Evolutionary conservation across 2,113 vertebrate genomes (phyloP), one percentile per base, ranked within the genome.

Genomic region (Chinchilla lanigera): DNA sequence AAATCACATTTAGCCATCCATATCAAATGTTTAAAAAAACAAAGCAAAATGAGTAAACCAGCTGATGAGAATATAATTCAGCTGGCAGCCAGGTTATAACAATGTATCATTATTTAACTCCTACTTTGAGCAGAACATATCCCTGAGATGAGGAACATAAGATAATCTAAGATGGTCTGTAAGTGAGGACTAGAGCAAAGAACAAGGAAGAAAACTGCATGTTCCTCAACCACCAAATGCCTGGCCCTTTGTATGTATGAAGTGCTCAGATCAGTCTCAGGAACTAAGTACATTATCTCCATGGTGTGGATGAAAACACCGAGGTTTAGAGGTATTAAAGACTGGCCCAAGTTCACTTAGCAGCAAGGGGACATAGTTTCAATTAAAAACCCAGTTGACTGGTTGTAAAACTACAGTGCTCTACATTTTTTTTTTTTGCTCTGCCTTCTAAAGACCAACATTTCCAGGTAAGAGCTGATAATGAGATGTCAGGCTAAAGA

Each of bases 1-100:
- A 82, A 93, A 71, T 93, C 58, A 63, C 44, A 96, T 86, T 94
- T 94, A 91, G 91, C 22, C 30, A 89, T 20, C 56, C 44, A 20
- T 58, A 93, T 47, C 33, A 71, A 95, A 91, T 95, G 89, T 96
- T 44, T 78, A 54, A 96, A 96, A 96, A 54, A 95, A 93, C 17
- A 90, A 77, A 95, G 75, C 19, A 47, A 96, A 90, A 60, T 91
- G 71, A 63, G n/a, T 54, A 96, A 97, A 95, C n/a, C 41, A 92
- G 77, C 44, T 28, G 26, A 80, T 77, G 52, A 88, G 77, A 95
- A 73, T 75, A 60, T 73, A 91, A 96, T 56, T 96, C 83, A 95
- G 35, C 54, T 89, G 14, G 41, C 85, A 80, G 61, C 50, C 61
- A 93, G 92, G 60, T 85, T 89, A 96, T 81, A 96, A 94, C 60